Evolutionary conservation across 2,113 vertebrate genomes (phyloP), one percentile per base, ranked within the genome.

Genomic region (Andinoacara biseriatus): DNA sequence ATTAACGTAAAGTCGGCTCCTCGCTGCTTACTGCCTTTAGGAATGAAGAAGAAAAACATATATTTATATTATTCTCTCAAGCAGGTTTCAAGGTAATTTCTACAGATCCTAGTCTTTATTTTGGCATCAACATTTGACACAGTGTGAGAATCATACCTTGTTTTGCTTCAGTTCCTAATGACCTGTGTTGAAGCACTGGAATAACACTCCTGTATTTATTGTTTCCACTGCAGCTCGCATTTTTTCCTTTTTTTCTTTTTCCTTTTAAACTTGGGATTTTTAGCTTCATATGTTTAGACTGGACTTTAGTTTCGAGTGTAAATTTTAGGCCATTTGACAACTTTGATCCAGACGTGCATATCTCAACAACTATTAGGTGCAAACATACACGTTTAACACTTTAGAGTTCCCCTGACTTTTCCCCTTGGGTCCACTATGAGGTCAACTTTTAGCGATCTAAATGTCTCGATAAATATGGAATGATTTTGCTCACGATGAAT

Each of bases 1-100:
- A 87, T 91, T 90, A 67, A 91, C 79, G 78, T 72, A 0, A 3
- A 22, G 76, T 74, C 74, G 20, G 85, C 72, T 81, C 54, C 52
- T 74, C 84, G 79, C 78, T 86, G 81, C 87, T 81, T 82, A 75
- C 54, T 76, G 78, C 49, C 2, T 63, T 24, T 49, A 20, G 1
- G 22, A 46, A 5, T 40, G 31, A 56, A 61, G 3, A 2, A 80
- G 31, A 67, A 76, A 49, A 33, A 8, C 2, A 38, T 9, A 38
- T 9, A 38, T 38, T 2, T 38, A 38, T 38, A 38, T 38, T 2
- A 38, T 38, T 81, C 57, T 62, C 17, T 49, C 8, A 5, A 7
- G 26, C 3, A 2, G 8, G 49, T 60, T 54, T 20, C 58, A 84
- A 80, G 52, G 26, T 46, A 7, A 4, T 35, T 78, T 72, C 57